These are phyloP conservation scores for Myripristis murdjan DNA, from an alignment of 2,797 vertebrate genomes.

Conservation along the genomic window DNA sequence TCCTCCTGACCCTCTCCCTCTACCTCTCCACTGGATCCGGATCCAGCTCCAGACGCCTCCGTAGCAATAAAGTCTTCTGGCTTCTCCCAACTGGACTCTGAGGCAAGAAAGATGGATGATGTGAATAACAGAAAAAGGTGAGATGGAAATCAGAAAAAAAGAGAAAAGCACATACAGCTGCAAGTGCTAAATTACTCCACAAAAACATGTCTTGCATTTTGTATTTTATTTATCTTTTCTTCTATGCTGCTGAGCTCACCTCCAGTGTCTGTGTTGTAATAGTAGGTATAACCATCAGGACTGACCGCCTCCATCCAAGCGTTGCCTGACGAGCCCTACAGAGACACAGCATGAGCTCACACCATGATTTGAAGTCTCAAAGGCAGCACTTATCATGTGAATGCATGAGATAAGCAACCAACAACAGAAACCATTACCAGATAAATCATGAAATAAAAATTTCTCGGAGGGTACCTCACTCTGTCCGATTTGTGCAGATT, in stretches of 20 bases:
- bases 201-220: no score
- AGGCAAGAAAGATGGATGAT: conserved; percentile 5
- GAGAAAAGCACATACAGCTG: not conserved
- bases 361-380: not conserved
- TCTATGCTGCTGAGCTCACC: conserved; percentile 76
- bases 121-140: not conserved
- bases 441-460: not conserved
- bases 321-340: conserved; percentile 75
- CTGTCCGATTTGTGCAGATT: conserved; percentile 32
- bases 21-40: conserved; percentile 47
- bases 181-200: no score
- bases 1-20: conserved; percentile 52
- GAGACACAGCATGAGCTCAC: conserved; percentile 16
- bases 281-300: conserved; percentile 93
- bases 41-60: conserved; percentile 48
- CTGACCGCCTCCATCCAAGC: conserved; percentile 92
- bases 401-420: not conserved
- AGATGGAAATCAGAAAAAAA: not conserved
- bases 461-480: conserved; percentile 47
- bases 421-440: not conserved
- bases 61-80: conserved; percentile 81
- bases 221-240: no score
- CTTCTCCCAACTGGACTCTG: conserved; percentile 96
- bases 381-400: not conserved
- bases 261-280: conserved; percentile 93